Evolutionary conservation across 1,140 invertebrate genomes (phyloP).

Genomic region (Cotesia typhae): DNA sequence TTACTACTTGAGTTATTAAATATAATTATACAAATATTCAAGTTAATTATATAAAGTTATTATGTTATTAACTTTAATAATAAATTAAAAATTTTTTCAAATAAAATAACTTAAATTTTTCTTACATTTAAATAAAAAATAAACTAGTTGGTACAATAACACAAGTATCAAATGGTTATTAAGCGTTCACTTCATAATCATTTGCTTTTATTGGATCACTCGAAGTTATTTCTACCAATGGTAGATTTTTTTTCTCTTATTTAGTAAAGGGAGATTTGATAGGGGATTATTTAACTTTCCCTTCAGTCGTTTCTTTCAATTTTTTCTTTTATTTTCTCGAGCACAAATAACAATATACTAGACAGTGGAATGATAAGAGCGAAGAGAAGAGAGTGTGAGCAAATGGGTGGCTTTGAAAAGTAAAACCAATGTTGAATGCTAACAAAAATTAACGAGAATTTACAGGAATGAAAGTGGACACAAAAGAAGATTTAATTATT

Average conservation of each 20-base stretch:
- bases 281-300: slow-evolving; percentile 35
- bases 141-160: slow-evolving; percentile 11
- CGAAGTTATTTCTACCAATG: background rate
- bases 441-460: slow-evolving; percentile 6
- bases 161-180: slow-evolving; percentile 17
- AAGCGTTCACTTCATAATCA: slow-evolving; percentile 9
- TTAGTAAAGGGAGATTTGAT: slow-evolving; percentile 32
- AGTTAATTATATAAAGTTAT: too few relatives aligned
- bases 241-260: background rate
- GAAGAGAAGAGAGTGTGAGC: background rate
- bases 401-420: background rate
- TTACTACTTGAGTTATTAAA: background rate
- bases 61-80: too few relatives aligned
- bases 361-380: background rate
- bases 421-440: too few relatives aligned
- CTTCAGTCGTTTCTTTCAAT: slow-evolving; percentile 35
- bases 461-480: background rate
- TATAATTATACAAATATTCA: background rate
- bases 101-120: background rate
- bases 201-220: background rate
- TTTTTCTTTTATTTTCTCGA: slow-evolving; percentile 13
- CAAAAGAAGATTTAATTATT: background rate
- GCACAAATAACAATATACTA: background rate
- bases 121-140: background rate
- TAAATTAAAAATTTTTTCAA: too few relatives aligned